A percentile compares a stretch with the other conserved stretches of the same genome.
Conservation (phyloP, 2,113 vertebrate species). For the Nymphicus hollandicus region DNA sequence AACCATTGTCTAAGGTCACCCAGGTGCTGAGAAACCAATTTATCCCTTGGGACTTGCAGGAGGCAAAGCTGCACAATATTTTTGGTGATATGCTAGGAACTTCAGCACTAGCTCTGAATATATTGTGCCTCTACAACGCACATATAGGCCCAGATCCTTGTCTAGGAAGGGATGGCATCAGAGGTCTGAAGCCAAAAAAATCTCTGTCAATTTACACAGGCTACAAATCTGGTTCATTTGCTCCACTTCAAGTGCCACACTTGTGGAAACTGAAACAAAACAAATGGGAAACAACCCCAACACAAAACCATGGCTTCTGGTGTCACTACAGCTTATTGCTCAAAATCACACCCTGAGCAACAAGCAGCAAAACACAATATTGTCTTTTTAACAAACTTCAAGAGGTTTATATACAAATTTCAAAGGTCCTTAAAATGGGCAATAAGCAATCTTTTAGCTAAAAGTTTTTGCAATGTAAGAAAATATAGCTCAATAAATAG, state of each 20-base stretch:
- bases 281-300: background rate
- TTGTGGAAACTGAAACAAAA: background rate
- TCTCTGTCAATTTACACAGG: background rate
- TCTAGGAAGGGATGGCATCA: background rate
- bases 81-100: background rate
- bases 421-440: background rate
- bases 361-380: background rate
- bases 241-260: background rate
- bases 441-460: background rate
- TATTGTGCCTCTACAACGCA: background rate
- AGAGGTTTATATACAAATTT: background rate
- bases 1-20: background rate
- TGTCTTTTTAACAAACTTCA: background rate
- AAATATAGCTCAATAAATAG: background rate
- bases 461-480: background rate
- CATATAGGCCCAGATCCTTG: background rate
- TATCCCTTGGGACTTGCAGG: background rate
- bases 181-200: background rate
- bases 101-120: background rate
- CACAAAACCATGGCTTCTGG: background rate
- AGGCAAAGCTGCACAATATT: background rate
- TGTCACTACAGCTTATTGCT: background rate
- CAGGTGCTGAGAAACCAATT: conserved; percentile 41
- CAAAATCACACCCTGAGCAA: background rate
- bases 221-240: background rate